Base-by-base conservation (phyloP, 1,140 invertebrate genomes). In the Leptinotarsa lineolata region DNA sequence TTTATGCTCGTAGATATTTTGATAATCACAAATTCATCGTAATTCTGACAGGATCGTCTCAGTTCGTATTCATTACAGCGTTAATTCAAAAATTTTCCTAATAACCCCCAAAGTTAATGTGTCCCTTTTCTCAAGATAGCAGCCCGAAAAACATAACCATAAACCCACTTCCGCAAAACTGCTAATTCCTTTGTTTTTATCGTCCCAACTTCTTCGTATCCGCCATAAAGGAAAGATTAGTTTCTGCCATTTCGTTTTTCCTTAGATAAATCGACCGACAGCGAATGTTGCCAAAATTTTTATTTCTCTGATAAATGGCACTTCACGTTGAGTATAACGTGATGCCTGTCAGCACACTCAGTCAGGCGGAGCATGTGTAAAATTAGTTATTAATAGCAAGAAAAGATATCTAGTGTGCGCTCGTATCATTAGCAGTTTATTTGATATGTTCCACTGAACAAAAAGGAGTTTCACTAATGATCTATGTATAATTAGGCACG, bases 311-410 rank as follows among this genome's bases (percentile, higher is more conserved):
- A 67, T 45, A n/a, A 39, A 67, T 67, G 65, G 13, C 15, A 67
- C 21, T 67, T 67, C 65, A 20, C 5, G 24, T 67, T 16, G 22
- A 67, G 30, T 45, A 67, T 67, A 67, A 67, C n/a, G 30, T 45
- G 39, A n/a, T 24, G 22, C 65, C 65, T 67, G 65, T 67, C 65
- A 67, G n/a, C 65, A 18, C 65, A 22, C 16, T 63, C 60, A 63
- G 20, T 63, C 20, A 63, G 20, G 22, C 39, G 20, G 16, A 24
- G 39, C 65, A 67, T 67, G 65, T 67, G 65, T 45, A 67, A 45
- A 67, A 67, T 45, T 67, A 67, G 65, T 22, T 67, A 67, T 67
- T 67, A 67, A 67, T 67, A 67, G 65, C 65, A 18, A 45, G 39
- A 45, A 63, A 63, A 63, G 61, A 13, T 30, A 30, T 21, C 61